Evolutionary conservation across 2,888 invertebrate species (phyloP).

Genomic region (Erynnis tages): DNA sequence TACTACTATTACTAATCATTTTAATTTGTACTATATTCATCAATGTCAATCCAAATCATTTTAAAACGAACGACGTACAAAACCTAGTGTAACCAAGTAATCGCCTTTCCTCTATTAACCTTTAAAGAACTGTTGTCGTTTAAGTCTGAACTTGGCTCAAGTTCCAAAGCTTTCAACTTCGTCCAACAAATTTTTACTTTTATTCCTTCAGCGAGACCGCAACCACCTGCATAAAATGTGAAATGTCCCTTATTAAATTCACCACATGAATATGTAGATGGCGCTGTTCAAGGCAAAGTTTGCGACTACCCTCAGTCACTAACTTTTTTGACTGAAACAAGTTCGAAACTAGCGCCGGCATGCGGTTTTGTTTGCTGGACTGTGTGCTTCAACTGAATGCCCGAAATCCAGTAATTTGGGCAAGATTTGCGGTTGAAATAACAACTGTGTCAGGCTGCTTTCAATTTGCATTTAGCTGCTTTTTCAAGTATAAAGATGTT

Average conservation of each 20-base stretch:
- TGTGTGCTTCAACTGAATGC: neutral
- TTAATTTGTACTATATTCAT: too few relatives aligned
- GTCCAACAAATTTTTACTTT: slow-evolving; percentile 12
- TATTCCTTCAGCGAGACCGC: neutral
- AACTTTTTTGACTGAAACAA: slow-evolving; percentile 20
- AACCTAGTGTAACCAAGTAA: too few relatives aligned
- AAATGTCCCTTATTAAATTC: slow-evolving; percentile 33
- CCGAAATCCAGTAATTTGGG: neutral
- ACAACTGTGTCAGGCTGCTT: too few relatives aligned
- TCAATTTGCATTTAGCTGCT: neutral
- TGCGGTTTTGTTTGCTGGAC: slow-evolving; percentile 6
- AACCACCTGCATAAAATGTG: slow-evolving; percentile 19
- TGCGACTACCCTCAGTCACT: slow-evolving; percentile 1
- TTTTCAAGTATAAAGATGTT: too few relatives aligned
- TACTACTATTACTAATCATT: too few relatives aligned
- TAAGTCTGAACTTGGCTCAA: slow-evolving; percentile 3
- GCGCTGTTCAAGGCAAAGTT: slow-evolving; percentile 10
- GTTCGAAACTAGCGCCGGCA: slow-evolving; percentile 10
- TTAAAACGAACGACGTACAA: too few relatives aligned
- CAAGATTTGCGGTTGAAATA: neutral
- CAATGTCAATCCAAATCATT: too few relatives aligned
- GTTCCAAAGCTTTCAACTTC: slow-evolving; percentile 15
- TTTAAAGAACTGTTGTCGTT: slow-evolving; percentile 9
- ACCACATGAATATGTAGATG: slow-evolving; percentile 36
- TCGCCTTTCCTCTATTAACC: slow-evolving; percentile 14